These are phyloP conservation scores for Arrhopalites spinosus DNA, from an alignment of 2,888 invertebrate genomes.

Conservation along the genomic window DNA sequence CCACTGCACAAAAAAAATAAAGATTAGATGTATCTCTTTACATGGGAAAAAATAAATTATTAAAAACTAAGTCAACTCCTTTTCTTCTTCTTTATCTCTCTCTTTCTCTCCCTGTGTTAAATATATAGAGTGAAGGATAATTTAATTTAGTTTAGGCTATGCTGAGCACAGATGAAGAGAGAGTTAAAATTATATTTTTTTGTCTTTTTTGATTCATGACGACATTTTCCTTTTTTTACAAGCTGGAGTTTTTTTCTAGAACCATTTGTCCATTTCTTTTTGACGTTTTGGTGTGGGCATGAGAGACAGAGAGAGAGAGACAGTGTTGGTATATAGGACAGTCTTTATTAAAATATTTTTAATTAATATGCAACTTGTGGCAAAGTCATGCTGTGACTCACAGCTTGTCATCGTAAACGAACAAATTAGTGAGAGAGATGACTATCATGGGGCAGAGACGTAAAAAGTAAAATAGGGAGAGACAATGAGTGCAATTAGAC, in stretches of 20 bases:
- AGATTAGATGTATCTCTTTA: neutral
- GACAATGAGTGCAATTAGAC: slow-evolving; percentile 3
- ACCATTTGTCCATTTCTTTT: too few species aligned
- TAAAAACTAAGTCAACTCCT: neutral
- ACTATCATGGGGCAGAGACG: neutral
- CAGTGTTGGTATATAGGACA: neutral
- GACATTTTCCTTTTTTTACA: too few species aligned
- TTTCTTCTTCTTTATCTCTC: neutral
- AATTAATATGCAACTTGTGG: slow-evolving; percentile 26
- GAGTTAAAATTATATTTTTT: neutral
- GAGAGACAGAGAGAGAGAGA: neutral
- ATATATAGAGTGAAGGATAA: neutral
- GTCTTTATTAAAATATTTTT: slow-evolving; percentile 6
- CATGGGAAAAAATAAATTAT: neutral
- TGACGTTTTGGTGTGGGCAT: neutral
- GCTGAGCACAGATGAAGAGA: neutral
- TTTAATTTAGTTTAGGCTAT: neutral
- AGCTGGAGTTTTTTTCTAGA: too few species aligned
- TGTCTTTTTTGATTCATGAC: too few species aligned
- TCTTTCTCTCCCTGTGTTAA: neutral
- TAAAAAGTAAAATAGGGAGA: neutral
- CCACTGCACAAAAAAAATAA: too few species aligned
- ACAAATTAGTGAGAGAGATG: neutral
- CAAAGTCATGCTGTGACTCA: slow-evolving; percentile 16
- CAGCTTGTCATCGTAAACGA: slow-evolving; percentile 12